Conservation (phyloP, 2,888 invertebrate species). For the Aleiodes leptofemur region DNA sequence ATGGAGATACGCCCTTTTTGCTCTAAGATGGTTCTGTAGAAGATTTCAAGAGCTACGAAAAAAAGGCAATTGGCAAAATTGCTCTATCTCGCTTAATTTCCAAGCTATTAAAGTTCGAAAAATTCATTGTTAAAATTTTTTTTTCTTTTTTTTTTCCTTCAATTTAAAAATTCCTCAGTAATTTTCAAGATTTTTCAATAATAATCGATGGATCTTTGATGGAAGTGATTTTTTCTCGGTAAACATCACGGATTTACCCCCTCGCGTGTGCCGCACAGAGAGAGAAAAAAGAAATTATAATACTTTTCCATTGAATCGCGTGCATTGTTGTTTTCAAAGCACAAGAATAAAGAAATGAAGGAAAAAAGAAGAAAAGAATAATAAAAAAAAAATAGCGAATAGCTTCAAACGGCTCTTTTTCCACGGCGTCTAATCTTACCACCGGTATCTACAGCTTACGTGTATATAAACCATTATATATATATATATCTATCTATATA, state of each 20-base stretch:
- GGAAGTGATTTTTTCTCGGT: background rate
- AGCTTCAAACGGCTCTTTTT: constrained; percentile 32
- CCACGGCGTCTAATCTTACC: constrained; percentile 24
- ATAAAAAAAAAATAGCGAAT: constrained; percentile 11
- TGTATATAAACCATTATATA: constrained; percentile 19
- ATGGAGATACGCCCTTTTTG: too few relatives aligned
- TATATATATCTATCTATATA: constrained; percentile 34
- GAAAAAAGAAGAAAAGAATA: background rate
- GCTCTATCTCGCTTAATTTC: too few relatives aligned
- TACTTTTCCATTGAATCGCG: constrained; percentile 33
- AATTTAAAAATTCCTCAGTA: too few relatives aligned
- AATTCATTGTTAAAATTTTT: too few relatives aligned
- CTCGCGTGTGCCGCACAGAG: constrained; percentile 11
- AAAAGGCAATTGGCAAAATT: too few relatives aligned
- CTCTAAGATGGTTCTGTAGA: too few relatives aligned
- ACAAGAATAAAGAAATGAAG: too few relatives aligned
- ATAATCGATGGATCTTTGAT: too few relatives aligned
- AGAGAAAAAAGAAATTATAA: constrained; percentile 17
- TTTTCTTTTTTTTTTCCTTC: too few relatives aligned
- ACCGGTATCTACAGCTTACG: constrained; percentile 31
- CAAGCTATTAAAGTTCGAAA: too few relatives aligned
- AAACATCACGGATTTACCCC: background rate
- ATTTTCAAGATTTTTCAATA: too few relatives aligned
- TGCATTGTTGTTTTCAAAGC: constrained; percentile 20
- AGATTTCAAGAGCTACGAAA: too few relatives aligned